Conservation (phyloP, 2,888 invertebrate genomes). For the Carpatolechia fugitivella region DNA sequence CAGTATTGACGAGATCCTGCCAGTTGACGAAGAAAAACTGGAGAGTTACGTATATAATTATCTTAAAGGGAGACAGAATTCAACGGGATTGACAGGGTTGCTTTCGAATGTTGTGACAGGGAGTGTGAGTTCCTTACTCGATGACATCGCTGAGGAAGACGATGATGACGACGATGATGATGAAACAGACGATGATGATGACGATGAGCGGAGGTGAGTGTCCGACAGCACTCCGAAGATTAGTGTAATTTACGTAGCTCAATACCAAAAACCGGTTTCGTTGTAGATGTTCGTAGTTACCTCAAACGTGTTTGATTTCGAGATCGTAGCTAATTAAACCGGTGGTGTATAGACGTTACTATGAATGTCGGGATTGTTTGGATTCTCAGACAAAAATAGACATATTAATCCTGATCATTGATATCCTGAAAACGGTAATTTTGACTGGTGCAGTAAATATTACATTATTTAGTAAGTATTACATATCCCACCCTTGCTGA, state of each 20-base stretch:
- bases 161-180: conserved; percentile 44
- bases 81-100: conserved; percentile 59
- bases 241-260: conserved; percentile 41
- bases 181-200: conserved; percentile 34
- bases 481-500: neutral
- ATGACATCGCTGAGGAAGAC: conserved; percentile 51
- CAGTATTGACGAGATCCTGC: conserved; percentile 62
- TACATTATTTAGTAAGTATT: neutral
- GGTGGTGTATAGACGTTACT: conserved; percentile 5
- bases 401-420: too few relatives aligned
- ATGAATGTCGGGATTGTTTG: neutral
- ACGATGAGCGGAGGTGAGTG: conserved; percentile 47
- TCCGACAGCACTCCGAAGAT: conserved; percentile 20
- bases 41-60: conserved; percentile 66
- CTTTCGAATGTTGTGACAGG: conserved; percentile 63
- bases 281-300: conserved; percentile 36
- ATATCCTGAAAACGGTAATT: too few relatives aligned
- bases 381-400: too few relatives aligned
- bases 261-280: conserved; percentile 49
- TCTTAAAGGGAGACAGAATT: conserved; percentile 59
- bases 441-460: too few relatives aligned
- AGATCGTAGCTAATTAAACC: conserved; percentile 10
- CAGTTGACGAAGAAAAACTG: conserved; percentile 64
- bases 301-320: conserved; percentile 21
- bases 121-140: conserved; percentile 47